These are phyloP conservation scores for Operophtera brumata DNA, from an alignment of 2,888 invertebrate species.

Conservation along the genomic window DNA sequence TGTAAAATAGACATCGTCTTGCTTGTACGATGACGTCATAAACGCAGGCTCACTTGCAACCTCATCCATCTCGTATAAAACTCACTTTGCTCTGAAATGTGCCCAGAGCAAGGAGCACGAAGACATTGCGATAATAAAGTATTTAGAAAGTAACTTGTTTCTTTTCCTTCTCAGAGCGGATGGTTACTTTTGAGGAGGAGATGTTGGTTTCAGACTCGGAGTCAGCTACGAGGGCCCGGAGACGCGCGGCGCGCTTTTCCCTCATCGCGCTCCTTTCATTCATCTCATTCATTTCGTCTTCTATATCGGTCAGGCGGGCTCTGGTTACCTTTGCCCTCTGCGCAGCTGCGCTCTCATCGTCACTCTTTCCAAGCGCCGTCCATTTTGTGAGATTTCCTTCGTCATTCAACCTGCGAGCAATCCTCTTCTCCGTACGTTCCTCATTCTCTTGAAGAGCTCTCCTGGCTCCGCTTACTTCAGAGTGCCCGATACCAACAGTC, in stretches of 20 bases:
- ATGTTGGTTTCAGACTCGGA: conserved; percentile 66
- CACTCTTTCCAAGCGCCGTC: conserved; percentile 79
- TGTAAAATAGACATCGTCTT: conserved; percentile 69
- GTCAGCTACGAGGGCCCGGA: conserved; percentile 85
- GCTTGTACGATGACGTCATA: conserved; percentile 52
- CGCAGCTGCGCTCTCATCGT: conserved; percentile 80
- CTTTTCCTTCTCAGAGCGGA: conserved; percentile 72
- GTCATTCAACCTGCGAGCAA: conserved; percentile 67
- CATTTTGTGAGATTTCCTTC: conserved; percentile 80
- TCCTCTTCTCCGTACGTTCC: conserved; percentile 73
- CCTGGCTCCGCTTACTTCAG: conserved; percentile 73
- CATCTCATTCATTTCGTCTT: conserved; percentile 87
- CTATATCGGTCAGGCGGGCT: conserved; percentile 85
- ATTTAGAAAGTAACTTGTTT: conserved; percentile 75
- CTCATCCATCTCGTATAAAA: conserved; percentile 54
- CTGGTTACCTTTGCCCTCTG: conserved; percentile 83
- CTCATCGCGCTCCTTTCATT: conserved; percentile 85
- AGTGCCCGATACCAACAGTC: conserved; percentile 82
- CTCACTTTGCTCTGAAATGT: conserved; percentile 43
- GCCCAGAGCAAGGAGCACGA: conserved; percentile 45
- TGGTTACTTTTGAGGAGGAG: conserved; percentile 61
- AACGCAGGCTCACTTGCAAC: conserved; percentile 69
- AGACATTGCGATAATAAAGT: conserved; percentile 17
- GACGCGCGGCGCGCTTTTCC: conserved; percentile 85
- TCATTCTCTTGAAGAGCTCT: conserved; percentile 73